phyloP scores from a whole-genome alignment of 2,888 invertebrate genomes.

The Odontocolon sp. region DNA sequence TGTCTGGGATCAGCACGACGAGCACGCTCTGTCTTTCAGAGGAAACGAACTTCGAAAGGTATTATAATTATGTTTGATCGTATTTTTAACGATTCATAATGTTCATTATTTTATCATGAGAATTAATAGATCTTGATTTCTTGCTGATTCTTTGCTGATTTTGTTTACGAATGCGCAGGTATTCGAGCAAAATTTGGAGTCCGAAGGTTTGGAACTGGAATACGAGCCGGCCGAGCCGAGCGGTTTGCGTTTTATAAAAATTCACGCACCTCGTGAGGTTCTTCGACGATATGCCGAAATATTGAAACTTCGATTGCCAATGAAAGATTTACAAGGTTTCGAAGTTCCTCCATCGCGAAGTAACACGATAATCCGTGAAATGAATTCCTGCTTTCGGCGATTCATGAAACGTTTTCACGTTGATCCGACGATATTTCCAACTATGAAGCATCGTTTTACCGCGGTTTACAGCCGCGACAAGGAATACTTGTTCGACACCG shows the following conservation, averaged over 20 bases:
- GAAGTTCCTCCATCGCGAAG: constrained; percentile 85
- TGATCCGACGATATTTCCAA: constrained; percentile 88
- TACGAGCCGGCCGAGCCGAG: constrained; percentile 85
- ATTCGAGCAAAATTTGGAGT: constrained; percentile 88
- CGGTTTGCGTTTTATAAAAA: constrained; percentile 91
- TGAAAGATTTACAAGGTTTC: constrained; percentile 91
- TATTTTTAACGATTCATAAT: not conserved
- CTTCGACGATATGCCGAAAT: constrained; percentile 94
- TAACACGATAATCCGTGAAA: constrained; percentile 82
- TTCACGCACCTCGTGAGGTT: constrained; percentile 93
- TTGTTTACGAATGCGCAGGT: constrained; percentile 72
- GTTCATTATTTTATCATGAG: not conserved
- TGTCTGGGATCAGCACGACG: constrained; percentile 87
- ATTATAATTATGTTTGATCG: constrained; percentile 17
- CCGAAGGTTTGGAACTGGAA: constrained; percentile 89
- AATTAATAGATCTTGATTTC: not conserved
- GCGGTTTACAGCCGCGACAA: constrained; percentile 95
- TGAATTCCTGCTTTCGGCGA: constrained; percentile 83
- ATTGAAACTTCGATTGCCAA: constrained; percentile 95
- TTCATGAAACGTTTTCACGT: constrained; percentile 85
- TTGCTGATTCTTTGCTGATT: not conserved
- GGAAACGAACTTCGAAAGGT: constrained; percentile 71
- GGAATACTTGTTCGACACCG: constrained; percentile 95
- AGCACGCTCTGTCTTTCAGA: constrained; percentile 81
- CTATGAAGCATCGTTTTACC: constrained; percentile 90